Evolutionary conservation across 2,888 invertebrate species (phyloP), one percentile per base, ranked within the genome.

Genomic region (Melitaea athalia): DNA sequence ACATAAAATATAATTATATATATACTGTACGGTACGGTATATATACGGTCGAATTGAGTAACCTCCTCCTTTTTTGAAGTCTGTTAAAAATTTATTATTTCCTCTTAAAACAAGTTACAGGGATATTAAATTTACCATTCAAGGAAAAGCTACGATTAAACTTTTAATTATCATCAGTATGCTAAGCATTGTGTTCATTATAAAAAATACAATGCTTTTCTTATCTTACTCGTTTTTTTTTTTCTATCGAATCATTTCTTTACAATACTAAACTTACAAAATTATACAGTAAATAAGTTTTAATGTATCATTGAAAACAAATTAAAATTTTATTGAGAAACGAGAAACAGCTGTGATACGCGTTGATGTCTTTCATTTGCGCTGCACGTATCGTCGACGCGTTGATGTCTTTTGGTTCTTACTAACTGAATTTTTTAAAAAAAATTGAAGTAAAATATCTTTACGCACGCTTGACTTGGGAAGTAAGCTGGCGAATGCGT

Each of bases 311-410:
- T 53, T 24, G 53, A 53, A 53, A 12, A 31, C 24, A 50, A 31
- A 0, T 31, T 31, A 12, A 17, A 24, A 52, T 24, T 24, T 24
- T 53, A 31, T 24, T 6, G 24, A 53, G 24, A 24, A 12, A 53
- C 5, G 5, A 14, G 6, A 52, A 17, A 24, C 62, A 62, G 49
- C 62, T 62, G 49, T 47, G 47, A 15, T 15, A 14, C 61, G 24
- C 62, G 62, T 62, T 62, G 62, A 62, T 50, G 62, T 62, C 62
- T 62, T 62, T 62, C 33, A 52, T 38, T 33, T 38, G 52, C 50
- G 8, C 38, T 5, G 38, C 38, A 8, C 38, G 38, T 7, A 62
- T 17, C 2, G 11, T 52, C n/a, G 4, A 12, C 15, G n/a, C 33
- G 31, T 62, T 49, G 62, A 61, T 47, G 49, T 61, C 45, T 47